Conservation (phyloP, 1,140 invertebrate species). For the Zophobas atratus region DNA sequence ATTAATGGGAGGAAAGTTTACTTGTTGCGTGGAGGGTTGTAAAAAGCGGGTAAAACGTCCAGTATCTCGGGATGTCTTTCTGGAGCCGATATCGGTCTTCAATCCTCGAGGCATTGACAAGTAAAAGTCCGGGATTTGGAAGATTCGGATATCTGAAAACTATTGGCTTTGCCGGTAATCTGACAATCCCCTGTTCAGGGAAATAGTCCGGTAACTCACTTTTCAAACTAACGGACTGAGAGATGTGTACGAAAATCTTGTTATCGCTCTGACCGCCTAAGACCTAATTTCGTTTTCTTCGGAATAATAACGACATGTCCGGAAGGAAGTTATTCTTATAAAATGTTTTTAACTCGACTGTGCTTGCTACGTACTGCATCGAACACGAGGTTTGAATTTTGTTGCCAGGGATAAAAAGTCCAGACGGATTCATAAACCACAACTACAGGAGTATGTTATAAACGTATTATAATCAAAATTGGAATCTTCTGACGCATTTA, state of each 20-base stretch:
- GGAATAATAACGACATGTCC: too few relatives aligned
- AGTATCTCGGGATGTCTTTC: slow-evolving; percentile 9
- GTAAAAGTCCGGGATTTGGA: slow-evolving; percentile 48
- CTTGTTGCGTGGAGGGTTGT: slow-evolving; percentile 7
- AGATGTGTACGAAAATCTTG: slow-evolving; percentile 51
- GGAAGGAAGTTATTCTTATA: too few relatives aligned
- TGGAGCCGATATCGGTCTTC: slow-evolving; percentile 18
- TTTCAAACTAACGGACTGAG: slow-evolving; percentile 49
- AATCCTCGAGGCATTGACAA: slow-evolving; percentile 47
- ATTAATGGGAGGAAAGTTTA: not conserved
- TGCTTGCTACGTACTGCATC: too few relatives aligned
- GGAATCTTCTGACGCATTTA: too few relatives aligned
- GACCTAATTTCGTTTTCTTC: not conserved
- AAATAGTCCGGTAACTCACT: slow-evolving; percentile 55
- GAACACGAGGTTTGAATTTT: too few relatives aligned
- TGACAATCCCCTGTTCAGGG: slow-evolving; percentile 47
- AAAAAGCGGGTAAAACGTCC: slow-evolving; percentile 4
- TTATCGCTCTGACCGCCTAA: slow-evolving; percentile 26
- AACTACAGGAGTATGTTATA: too few relatives aligned
- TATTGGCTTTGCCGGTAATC: slow-evolving; percentile 54
- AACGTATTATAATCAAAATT: too few relatives aligned
- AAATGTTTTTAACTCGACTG: too few relatives aligned
- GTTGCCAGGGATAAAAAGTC: too few relatives aligned
- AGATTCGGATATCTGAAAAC: slow-evolving; percentile 51
- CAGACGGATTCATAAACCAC: too few relatives aligned